Conservation (phyloP, 2,888 invertebrate genomes). For the Heliconius ethilla region DNA sequence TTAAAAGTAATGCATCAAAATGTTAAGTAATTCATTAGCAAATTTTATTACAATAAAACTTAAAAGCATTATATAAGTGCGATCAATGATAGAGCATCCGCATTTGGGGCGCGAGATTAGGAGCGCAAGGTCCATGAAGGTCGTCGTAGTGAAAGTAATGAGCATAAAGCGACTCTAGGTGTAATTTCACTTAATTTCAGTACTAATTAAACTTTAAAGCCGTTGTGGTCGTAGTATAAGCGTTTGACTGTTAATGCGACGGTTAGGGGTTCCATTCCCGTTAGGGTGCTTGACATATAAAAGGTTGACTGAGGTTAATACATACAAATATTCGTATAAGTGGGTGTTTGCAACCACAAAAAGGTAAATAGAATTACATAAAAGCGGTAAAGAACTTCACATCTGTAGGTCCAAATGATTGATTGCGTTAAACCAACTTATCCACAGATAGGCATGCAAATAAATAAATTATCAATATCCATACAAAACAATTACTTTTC, state of each 20-base stretch:
- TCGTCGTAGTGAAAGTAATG: constrained; percentile 44
- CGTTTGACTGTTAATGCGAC: too few species aligned
- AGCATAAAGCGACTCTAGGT: constrained; percentile 30
- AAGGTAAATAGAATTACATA: background rate
- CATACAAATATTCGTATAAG: too few species aligned
- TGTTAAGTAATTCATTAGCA: constrained; percentile 29
- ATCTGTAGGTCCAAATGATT: background rate
- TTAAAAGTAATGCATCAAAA: background rate
- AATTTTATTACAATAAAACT: constrained; percentile 30
- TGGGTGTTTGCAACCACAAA: background rate
- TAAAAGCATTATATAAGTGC: constrained; percentile 39
- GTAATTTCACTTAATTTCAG: background rate
- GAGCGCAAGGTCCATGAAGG: constrained; percentile 48
- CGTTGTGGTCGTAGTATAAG: too few species aligned
- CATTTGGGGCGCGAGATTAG: constrained; percentile 39
- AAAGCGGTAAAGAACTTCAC: background rate
- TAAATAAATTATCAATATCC: background rate
- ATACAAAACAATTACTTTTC: constrained; percentile 17
- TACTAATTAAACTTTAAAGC: background rate
- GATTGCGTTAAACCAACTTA: background rate
- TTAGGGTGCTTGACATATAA: too few species aligned
- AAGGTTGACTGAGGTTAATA: too few species aligned
- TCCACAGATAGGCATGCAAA: background rate
- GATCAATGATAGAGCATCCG: constrained; percentile 38
- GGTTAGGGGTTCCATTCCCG: too few species aligned